Evolutionary conservation across 2,113 vertebrate genomes (phyloP).

Genomic region (Cettia cetti): DNA sequence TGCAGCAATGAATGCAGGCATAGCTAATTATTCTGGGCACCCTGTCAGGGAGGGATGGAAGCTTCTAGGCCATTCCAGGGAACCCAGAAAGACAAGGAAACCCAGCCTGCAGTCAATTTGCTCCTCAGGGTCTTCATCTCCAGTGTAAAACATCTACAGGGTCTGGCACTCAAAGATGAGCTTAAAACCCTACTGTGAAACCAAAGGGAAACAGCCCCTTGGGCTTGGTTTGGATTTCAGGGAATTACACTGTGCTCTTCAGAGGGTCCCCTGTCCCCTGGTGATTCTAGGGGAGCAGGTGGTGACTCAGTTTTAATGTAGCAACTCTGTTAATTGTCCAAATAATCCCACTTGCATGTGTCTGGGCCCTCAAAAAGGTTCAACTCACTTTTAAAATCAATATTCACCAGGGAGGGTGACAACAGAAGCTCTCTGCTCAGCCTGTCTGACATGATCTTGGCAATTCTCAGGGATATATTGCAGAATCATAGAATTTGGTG

Average conservation of each 20-base stretch:
- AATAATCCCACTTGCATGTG: neutral
- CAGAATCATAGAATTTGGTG: neutral
- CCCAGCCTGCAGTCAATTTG: neutral
- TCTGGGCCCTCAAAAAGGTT: neutral
- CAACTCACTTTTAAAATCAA: neutral
- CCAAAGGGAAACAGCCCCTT: neutral
- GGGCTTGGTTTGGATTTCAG: neutral
- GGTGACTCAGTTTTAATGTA: neutral
- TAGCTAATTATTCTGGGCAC: neutral
- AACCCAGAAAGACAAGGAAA: neutral
- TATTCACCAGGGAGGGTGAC: neutral
- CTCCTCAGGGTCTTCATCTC: neutral
- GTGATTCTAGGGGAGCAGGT: neutral
- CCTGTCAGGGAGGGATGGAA: neutral
- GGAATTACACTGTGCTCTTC: neutral
- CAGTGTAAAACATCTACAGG: neutral
- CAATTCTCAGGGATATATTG: neutral
- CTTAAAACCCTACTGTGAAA: neutral
- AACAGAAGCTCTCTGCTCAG: neutral
- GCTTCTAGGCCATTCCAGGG: neutral
- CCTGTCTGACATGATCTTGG: neutral
- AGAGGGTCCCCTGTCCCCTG: neutral
- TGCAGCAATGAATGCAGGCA: neutral
- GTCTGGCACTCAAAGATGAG: neutral
- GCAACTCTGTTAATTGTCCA: neutral